Conservation (phyloP, 2,113 vertebrate species). For the Stictonetta naevosa region DNA sequence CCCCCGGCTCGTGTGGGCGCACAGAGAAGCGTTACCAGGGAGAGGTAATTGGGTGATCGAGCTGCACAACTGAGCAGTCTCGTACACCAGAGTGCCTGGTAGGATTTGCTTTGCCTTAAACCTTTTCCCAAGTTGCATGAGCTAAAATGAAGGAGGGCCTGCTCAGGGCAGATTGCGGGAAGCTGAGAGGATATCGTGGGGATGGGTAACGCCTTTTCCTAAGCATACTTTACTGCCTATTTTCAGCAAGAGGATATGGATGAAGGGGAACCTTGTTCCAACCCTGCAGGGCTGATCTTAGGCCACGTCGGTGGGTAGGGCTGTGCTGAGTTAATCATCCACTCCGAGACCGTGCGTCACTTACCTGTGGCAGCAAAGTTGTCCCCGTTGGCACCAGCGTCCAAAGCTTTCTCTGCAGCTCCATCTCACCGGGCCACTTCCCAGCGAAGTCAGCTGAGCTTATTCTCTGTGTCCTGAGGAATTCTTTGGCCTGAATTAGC, state of each 20-base stretch:
- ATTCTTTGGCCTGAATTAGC: conserved; percentile 36
- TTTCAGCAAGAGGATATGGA: neutral
- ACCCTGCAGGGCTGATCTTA: neutral
- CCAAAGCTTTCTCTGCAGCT: neutral
- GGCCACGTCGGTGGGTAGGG: neutral
- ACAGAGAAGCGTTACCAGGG: neutral
- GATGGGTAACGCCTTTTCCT: neutral
- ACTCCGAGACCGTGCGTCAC: neutral
- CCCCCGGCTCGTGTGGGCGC: neutral
- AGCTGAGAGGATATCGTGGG: neutral
- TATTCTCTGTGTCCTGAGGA: conserved; percentile 1
- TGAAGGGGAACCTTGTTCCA: neutral
- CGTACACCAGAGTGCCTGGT: neutral
- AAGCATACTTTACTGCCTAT: neutral
- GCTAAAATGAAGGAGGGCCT: neutral
- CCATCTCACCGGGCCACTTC: neutral
- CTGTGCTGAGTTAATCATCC: neutral
- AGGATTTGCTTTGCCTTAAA: neutral
- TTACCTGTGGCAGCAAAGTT: neutral
- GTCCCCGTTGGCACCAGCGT: accelerated
- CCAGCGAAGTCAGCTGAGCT: neutral
- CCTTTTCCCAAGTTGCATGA: neutral
- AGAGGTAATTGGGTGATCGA: neutral
- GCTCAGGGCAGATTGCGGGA: neutral
- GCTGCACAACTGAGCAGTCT: neutral